Evolutionary conservation across 2,888 invertebrate genomes (phyloP).

Genomic region (Dolichopus griseipennis): DNA sequence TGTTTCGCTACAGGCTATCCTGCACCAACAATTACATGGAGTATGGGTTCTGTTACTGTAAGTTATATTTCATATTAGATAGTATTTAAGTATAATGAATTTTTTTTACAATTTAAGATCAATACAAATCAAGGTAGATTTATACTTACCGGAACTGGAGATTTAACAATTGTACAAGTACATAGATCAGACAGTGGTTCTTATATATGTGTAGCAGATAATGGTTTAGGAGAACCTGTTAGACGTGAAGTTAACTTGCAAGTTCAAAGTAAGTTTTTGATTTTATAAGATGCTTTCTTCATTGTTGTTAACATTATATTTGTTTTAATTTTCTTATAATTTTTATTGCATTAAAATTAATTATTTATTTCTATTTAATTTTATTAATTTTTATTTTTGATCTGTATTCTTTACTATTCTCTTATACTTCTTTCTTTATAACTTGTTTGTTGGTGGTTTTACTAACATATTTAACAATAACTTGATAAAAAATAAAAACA

Average conservation of each 20-base stretch:
- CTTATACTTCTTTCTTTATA: too few relatives aligned
- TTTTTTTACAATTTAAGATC: slow-evolving; percentile 48
- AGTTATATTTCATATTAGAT: slow-evolving; percentile 24
- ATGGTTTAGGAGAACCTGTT: slow-evolving; percentile 60
- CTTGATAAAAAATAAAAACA: too few relatives aligned
- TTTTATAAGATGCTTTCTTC: background rate
- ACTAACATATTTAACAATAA: background rate
- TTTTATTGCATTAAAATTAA: too few relatives aligned
- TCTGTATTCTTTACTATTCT: too few relatives aligned
- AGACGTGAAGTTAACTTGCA: slow-evolving; percentile 60
- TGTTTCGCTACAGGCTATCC: slow-evolving; percentile 73
- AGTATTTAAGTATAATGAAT: background rate
- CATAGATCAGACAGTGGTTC: slow-evolving; percentile 72
- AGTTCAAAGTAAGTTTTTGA: slow-evolving; percentile 57
- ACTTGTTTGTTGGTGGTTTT: background rate
- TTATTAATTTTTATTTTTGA: too few relatives aligned
- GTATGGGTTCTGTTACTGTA: slow-evolving; percentile 61
- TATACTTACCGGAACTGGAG: slow-evolving; percentile 59
- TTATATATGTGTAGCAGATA: slow-evolving; percentile 78
- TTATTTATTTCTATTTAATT: too few relatives aligned
- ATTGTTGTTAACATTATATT: background rate
- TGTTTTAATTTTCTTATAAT: too few relatives aligned
- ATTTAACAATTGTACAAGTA: slow-evolving; percentile 73
- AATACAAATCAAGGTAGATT: slow-evolving; percentile 64
- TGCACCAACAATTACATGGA: slow-evolving; percentile 69